These are phyloP conservation scores for Drosophila gunungcola DNA, from an alignment of 1,140 invertebrate species.

Conservation along the genomic window DNA sequence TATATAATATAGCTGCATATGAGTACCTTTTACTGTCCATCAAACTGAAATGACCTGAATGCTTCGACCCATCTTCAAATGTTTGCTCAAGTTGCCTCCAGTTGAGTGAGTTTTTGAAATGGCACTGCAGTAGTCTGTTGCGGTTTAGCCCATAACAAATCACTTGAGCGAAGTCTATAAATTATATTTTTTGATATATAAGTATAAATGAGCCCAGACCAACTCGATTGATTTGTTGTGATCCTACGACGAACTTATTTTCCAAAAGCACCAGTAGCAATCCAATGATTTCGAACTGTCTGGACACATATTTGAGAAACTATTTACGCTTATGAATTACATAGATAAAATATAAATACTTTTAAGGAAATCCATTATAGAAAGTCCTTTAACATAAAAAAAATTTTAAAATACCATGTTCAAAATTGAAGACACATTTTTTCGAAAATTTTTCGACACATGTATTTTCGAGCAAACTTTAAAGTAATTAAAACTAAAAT, in stretches of 20 bases:
- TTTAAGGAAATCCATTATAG: constrained; percentile 6
- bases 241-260: constrained; percentile 5
- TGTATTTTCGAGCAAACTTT: constrained; percentile 79
- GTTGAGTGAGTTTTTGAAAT: constrained; percentile 65
- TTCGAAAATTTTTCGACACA: constrained; percentile 66
- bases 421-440: constrained; percentile 36
- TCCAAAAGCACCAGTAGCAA: constrained; percentile 21
- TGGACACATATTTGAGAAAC: constrained; percentile 63
- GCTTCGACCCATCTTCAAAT: constrained; percentile 39
- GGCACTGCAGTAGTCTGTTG: neutral
- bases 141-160: constrained; percentile 58
- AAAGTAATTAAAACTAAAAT: constrained; percentile 41
- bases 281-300: constrained; percentile 30
- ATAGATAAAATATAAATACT: constrained; percentile 14
- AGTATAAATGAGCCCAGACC: constrained; percentile 82
- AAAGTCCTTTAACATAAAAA: constrained; percentile 13
- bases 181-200: constrained; percentile 77
- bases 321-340: constrained; percentile 66
- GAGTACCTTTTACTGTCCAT: constrained; percentile 38
- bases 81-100: constrained; percentile 66
- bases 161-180: constrained; percentile 78
- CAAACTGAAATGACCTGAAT: constrained; percentile 4
- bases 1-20: constrained; percentile 73
- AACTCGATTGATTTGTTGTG: constrained; percentile 80
- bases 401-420: constrained; percentile 6